Evolutionary conservation across 2,888 invertebrate genomes (phyloP).

Genomic region (Volucella zonaria): DNA sequence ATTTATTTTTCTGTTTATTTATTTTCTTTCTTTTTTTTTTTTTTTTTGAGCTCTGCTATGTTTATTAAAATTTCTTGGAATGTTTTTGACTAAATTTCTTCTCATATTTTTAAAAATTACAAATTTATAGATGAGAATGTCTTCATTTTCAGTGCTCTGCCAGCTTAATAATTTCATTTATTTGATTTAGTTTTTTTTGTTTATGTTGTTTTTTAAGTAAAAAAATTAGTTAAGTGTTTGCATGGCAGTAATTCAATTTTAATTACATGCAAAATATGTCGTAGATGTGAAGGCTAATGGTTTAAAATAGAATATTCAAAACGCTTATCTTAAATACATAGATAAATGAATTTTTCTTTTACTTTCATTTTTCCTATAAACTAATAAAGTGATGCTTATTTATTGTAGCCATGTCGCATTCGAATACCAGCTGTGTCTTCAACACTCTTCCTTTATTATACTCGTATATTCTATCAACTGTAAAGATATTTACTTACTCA

Average conservation of each 20-base stretch:
- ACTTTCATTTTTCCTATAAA: too few species aligned
- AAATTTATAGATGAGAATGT: slow-evolving; percentile 58
- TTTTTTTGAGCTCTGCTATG: slow-evolving; percentile 70
- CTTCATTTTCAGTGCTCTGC: slow-evolving; percentile 51
- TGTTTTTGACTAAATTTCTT: slow-evolving; percentile 40
- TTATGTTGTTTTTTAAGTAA: slow-evolving; percentile 12
- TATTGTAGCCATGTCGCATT: too few species aligned
- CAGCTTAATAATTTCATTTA: slow-evolving; percentile 56
- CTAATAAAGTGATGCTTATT: too few species aligned
- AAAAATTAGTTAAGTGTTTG: slow-evolving; percentile 27
- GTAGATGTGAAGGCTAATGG: too few species aligned
- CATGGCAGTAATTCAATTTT: slow-evolving; percentile 40
- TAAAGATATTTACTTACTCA: too few species aligned
- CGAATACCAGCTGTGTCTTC: too few species aligned
- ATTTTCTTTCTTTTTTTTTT: too few species aligned
- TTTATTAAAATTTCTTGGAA: slow-evolving; percentile 59
- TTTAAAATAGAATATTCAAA: too few species aligned
- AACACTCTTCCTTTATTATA: too few species aligned
- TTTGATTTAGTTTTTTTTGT: slow-evolving; percentile 8
- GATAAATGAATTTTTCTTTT: too few species aligned
- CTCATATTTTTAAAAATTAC: slow-evolving; percentile 29
- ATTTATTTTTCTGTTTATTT: slow-evolving; percentile 48
- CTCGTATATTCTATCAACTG: too few species aligned
- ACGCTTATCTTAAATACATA: too few species aligned
- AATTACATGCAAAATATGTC: neutral